Evolutionary conservation across 2,113 vertebrate genomes (phyloP).

Genomic region (Pampusana beccarii): DNA sequence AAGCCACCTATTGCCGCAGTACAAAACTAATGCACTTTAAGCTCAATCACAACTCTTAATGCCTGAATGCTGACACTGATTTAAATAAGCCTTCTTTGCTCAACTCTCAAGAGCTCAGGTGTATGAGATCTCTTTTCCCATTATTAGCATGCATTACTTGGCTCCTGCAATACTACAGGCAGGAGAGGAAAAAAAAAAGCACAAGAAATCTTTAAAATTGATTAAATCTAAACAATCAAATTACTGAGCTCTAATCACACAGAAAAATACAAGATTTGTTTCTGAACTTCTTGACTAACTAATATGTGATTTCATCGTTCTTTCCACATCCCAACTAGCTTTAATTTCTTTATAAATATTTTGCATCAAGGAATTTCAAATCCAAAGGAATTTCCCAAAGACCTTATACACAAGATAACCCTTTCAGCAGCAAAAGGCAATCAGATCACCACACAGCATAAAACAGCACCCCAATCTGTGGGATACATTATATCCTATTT

Average conservation of each 20-base stretch:
- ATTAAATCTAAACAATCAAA: background rate
- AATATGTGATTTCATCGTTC: background rate
- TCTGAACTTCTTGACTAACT: background rate
- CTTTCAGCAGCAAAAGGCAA: background rate
- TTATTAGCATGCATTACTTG: background rate
- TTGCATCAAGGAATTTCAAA: no score
- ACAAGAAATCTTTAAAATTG: background rate
- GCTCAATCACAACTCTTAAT: background rate
- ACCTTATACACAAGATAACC: background rate
- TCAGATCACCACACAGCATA: background rate
- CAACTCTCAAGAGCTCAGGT: background rate
- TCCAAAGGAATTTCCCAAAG: background rate
- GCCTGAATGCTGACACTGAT: background rate
- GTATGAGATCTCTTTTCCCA: background rate
- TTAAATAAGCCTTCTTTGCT: background rate
- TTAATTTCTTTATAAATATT: background rate
- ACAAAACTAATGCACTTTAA: background rate
- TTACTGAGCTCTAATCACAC: background rate
- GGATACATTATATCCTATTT: background rate
- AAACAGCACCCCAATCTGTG: background rate
- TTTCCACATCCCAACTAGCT: background rate
- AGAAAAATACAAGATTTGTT: background rate
- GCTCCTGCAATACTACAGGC: background rate
- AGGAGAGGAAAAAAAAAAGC: background rate
- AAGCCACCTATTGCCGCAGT: background rate